Evolutionary conservation across 2,888 invertebrate genomes (phyloP).

Genomic region (Meteorus cinctellus): DNA sequence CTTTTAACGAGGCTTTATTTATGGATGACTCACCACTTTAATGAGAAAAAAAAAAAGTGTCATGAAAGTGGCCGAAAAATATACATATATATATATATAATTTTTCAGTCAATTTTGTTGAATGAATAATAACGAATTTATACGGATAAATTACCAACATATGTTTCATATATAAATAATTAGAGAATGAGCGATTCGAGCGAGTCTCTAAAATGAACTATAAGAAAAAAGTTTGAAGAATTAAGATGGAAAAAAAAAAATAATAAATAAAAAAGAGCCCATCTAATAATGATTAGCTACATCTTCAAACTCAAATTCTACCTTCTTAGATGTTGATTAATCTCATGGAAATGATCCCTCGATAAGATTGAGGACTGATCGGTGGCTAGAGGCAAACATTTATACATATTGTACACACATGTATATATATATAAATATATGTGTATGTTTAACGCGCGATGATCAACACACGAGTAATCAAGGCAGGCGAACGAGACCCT

Average conservation of each 20-base stretch:
- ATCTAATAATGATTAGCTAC: conserved; percentile 9
- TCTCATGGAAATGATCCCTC: conserved; percentile 27
- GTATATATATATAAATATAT: conserved; percentile 12
- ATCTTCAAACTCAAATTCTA: conserved; percentile 2
- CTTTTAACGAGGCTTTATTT: too few species aligned
- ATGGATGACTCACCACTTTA: too few species aligned
- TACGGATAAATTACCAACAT: conserved; percentile 1
- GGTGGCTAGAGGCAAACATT: neutral
- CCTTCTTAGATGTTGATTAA: conserved; percentile 29
- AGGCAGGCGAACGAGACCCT: conserved; percentile 42
- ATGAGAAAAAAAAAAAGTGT: too few species aligned
- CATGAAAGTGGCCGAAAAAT: too few species aligned
- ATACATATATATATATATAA: neutral
- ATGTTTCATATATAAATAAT: conserved; percentile 3
- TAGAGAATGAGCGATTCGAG: neutral
- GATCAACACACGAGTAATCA: conserved; percentile 37
- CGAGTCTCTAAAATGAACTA: neutral
- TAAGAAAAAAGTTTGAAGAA: neutral
- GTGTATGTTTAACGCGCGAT: neutral
- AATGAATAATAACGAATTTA: conserved; percentile 10
- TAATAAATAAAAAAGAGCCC: conserved; percentile 15
- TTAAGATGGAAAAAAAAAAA: neutral
- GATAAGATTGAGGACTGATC: conserved; percentile 37
- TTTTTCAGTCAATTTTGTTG: neutral
- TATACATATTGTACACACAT: neutral